A percentile compares a stretch with the other conserved stretches of the same genome.
Evolutionary conservation across 2,113 vertebrate genomes (phyloP).

Genomic region (Morone chrysops): DNA sequence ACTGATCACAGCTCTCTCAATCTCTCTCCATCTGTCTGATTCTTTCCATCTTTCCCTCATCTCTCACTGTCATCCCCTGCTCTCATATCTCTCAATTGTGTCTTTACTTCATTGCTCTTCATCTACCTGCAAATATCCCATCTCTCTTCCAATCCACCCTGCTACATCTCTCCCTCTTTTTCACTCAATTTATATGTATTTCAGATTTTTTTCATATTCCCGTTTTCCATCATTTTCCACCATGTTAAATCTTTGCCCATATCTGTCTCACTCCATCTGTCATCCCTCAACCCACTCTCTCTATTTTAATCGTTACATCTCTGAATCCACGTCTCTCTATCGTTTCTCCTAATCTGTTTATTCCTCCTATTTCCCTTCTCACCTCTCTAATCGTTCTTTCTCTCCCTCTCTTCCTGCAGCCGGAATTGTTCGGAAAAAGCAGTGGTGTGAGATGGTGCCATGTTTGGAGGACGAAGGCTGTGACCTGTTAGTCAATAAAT

Average conservation of each 20-base stretch:
- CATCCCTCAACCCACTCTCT: conserved; percentile 32
- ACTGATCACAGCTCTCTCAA: conserved; percentile 49
- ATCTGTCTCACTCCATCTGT: conserved; percentile 51
- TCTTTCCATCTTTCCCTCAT: conserved; percentile 53
- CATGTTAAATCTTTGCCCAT: conserved; percentile 40
- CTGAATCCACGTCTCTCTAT: conserved; percentile 25
- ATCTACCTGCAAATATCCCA: conserved; percentile 46
- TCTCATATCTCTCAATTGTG: conserved; percentile 66
- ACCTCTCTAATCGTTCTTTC: conserved; percentile 7
- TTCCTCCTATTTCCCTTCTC: not conserved
- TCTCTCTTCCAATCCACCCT: conserved; percentile 34
- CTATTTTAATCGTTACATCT: conserved; percentile 53
- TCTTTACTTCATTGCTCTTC: conserved; percentile 70
- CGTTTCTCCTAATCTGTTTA: conserved; percentile 39
- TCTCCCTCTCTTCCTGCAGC: conserved; percentile 79
- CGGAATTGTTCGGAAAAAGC: conserved; percentile 94
- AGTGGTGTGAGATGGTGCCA: conserved; percentile 99
- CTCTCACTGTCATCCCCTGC: conserved; percentile 50
- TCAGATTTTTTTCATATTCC: conserved; percentile 23
- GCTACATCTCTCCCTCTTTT: conserved; percentile 28
- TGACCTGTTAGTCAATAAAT: conserved; percentile 97
- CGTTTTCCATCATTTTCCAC: conserved; percentile 56
- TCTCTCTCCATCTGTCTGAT: conserved; percentile 46
- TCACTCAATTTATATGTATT: conserved; percentile 58
- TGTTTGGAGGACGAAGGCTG: conserved; percentile 99